These are phyloP conservation scores for Chloroceryle inda DNA, from an alignment of 2,797 vertebrate genomes.

Conservation along the genomic window DNA sequence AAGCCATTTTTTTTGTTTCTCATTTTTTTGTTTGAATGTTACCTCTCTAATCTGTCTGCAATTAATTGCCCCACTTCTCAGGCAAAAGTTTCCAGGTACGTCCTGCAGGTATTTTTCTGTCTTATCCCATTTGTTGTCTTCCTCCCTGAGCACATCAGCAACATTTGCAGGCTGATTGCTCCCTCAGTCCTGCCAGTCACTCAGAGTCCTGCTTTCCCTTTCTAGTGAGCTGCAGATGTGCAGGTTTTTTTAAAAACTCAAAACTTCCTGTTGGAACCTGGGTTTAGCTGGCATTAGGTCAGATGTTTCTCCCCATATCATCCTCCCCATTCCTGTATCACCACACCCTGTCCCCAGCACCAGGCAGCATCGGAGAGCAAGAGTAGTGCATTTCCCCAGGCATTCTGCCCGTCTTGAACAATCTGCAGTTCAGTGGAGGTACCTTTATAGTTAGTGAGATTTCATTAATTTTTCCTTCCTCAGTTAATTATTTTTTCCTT, in stretches of 20 bases:
- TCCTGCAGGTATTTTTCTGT: background rate
- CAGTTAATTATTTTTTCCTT: too few species aligned
- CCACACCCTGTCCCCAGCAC: background rate
- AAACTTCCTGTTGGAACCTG: background rate
- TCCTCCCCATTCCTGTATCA: background rate
- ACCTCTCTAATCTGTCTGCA: background rate
- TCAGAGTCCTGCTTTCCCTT: background rate
- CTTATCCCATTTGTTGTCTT: background rate
- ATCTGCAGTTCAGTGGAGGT: background rate
- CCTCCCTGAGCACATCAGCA: background rate
- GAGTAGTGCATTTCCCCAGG: fast-evolving
- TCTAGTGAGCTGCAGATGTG: background rate
- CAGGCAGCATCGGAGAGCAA: background rate
- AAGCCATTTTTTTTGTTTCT: too few species aligned
- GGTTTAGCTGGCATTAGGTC: background rate
- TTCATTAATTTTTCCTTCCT: background rate
- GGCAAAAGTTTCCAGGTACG: fast-evolving
- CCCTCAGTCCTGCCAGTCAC: background rate
- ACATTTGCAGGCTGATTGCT: background rate
- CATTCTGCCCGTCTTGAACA: background rate
- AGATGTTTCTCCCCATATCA: background rate
- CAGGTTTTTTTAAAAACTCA: background rate
- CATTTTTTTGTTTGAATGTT: background rate
- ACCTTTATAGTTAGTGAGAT: background rate
- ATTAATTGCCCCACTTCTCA: background rate